Conservation (phyloP, 2,113 vertebrate species). For the Engystomops pustulosus region DNA sequence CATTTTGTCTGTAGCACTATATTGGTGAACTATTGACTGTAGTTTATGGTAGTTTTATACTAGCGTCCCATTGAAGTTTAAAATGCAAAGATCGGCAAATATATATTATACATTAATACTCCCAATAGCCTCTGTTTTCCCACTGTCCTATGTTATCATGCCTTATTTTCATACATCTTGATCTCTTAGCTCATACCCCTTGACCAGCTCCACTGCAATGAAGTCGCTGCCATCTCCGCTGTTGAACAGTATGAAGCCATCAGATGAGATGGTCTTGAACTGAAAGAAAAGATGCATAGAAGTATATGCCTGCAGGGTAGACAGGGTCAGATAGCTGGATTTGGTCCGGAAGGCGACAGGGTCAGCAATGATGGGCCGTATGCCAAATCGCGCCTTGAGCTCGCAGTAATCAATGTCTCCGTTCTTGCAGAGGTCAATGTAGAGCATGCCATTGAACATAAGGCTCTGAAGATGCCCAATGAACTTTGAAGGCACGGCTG, state of each 20-base stretch:
- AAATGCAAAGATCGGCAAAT: no score
- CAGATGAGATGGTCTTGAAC: conserved; percentile 94
- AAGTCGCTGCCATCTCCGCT: conserved; percentile 88
- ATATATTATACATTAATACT: no score
- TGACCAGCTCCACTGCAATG: conserved; percentile 94
- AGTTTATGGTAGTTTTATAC: no score
- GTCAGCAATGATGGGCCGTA: conserved; percentile 94
- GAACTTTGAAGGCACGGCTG: conserved; percentile 94
- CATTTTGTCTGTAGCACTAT: no score
- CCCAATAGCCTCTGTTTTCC: no score
- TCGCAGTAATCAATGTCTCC: conserved; percentile 97
- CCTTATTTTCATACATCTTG: neutral
- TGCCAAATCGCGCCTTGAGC: conserved; percentile 93
- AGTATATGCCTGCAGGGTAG: conserved; percentile 94
- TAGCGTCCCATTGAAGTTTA: no score
- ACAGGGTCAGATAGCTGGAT: conserved; percentile 92
- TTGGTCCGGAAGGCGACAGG: conserved; percentile 96
- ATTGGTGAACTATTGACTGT: no score
- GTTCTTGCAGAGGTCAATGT: conserved; percentile 98
- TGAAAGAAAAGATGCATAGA: conserved; percentile 99
- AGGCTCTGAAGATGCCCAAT: conserved; percentile 98
- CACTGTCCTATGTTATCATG: neutral
- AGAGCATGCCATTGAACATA: conserved; percentile 94
- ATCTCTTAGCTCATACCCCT: conserved; percentile 78
- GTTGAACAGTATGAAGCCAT: conserved; percentile 96